Conservation (phyloP, 1,140 invertebrate genomes). For the Globodera ellingtonae region DNA sequence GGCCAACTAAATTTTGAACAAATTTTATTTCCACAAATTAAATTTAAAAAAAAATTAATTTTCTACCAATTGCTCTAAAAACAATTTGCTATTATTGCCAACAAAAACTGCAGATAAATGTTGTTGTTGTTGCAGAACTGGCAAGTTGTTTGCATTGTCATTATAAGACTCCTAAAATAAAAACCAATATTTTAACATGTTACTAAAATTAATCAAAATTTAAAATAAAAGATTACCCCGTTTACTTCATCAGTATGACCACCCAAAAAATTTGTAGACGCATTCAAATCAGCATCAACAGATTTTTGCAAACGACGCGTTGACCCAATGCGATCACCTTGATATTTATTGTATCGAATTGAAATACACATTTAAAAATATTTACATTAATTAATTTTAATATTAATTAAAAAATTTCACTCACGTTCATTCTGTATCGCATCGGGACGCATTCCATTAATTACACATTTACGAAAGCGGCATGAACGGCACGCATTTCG, state of each 20-base stretch:
- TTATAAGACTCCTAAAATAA: too few species aligned
- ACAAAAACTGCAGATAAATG: neutral
- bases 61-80: neutral
- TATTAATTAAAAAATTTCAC: neutral
- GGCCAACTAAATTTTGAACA: slow-evolving; percentile 2
- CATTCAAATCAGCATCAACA: neutral
- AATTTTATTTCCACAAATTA: neutral
- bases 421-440: slow-evolving; percentile 28
- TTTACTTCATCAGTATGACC: neutral
- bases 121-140: neutral
- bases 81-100: neutral
- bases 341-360: neutral
- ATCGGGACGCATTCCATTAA: slow-evolving; percentile 16
- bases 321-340: slow-evolving; percentile 27
- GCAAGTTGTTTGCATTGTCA: neutral
- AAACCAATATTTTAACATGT: too few species aligned
- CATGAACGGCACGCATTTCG: slow-evolving; percentile 13
- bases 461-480: slow-evolving; percentile 15
- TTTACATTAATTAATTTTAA: neutral
- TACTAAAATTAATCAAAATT: too few species aligned
- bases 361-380: neutral
- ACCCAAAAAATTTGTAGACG: neutral
- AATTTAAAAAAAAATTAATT: neutral
- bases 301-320: slow-evolving; percentile 9
- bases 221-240: too few species aligned